Evolutionary conservation across 2,797 vertebrate species (phyloP), one percentile per base, ranked within the genome.

Genomic region (Phataginus tetradactyla): DNA sequence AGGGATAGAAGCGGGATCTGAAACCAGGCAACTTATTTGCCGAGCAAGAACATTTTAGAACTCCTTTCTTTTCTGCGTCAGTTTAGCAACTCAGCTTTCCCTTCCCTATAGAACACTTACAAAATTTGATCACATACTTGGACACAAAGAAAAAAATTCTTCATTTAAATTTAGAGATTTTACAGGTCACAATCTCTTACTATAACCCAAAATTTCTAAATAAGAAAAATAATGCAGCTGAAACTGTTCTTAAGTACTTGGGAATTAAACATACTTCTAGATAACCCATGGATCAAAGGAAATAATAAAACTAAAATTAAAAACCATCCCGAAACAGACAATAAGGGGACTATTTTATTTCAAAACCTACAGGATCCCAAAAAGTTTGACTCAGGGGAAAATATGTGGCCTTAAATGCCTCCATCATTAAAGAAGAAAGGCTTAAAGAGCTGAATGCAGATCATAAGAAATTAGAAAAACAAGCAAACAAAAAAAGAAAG

Each of bases 251-350:
- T 92, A 84, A 77, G 34, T 80, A 74, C 61, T 96, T 88, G 11
- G 51, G 86, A 97, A 88, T 95, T 72, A 96, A 94, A 88, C 42
- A 27, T 55, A 68, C 13, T 86, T 91, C 84, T 77, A 80, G 72
- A 90, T 86, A 96, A 45, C 25, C 72, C 59, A 39, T 14, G 53
- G 77, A 85, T 78, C 80, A 88, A 94, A 92, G 55, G 66, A 37
- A 91, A 87, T n/a, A 45, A 59, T 61, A 85, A 92, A 93, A 63
- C 20, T 13, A 12, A 85, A 93, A 57, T 72, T 72, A 90, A 80
- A 95, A 77, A 71, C 3, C 34, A 59, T 68, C 61, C 37, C 87
- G 55, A 93, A 87, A 87, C 66, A 69, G 87, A 66, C 74, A 27
- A 64, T 93, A 95, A 85, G 57, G 39, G 21, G 34, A 93, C 85